phyloP scores from a whole-genome alignment of 2,888 invertebrate genomes.

The Xestia sexstrigata region DNA sequence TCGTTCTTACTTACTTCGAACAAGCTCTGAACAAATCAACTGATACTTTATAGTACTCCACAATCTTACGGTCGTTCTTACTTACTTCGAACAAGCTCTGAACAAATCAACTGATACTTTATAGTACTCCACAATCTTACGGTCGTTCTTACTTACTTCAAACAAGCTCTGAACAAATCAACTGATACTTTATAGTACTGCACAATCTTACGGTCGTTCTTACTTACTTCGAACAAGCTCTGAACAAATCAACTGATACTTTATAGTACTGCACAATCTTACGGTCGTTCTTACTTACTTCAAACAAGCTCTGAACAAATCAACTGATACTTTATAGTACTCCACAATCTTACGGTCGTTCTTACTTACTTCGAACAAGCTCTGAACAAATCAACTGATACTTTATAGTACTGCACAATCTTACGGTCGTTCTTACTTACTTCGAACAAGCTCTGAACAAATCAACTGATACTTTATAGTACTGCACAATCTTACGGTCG shows the following conservation, averaged over 20 bases:
- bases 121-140: too few species aligned
- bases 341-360: too few species aligned
- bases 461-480: constrained; percentile 1
- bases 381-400: constrained; percentile 3
- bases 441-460: not conserved
- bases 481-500: too few species aligned
- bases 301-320: not conserved
- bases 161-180: not conserved
- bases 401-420: not conserved
- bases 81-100: not conserved
- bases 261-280: not conserved
- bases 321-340: not conserved
- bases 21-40: not conserved
- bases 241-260: constrained; percentile 4
- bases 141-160: not conserved
- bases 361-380: not conserved
- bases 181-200: not conserved
- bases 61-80: not conserved
- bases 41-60: not conserved
- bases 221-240: not conserved
- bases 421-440: not conserved
- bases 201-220: too few species aligned
- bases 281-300: not conserved
- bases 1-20: not conserved
- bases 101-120: constrained; percentile 10